phyloP scores from a whole-genome alignment of 1,140 invertebrate genomes.

The Macrobrachium rosenbergii region DNA sequence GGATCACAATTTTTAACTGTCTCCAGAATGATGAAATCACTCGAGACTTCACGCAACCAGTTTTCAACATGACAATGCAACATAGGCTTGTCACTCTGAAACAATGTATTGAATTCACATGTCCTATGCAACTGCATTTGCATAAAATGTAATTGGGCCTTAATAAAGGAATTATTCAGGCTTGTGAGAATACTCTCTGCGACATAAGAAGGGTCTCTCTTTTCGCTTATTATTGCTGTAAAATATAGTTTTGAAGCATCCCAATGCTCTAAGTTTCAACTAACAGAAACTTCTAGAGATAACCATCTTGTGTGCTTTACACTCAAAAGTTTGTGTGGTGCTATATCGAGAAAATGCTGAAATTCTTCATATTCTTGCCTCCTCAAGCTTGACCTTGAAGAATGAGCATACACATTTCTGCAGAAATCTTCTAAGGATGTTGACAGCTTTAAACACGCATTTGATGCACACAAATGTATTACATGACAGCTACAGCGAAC shows the following conservation, averaged over 20 bases:
- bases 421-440: too few relatives aligned
- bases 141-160: slow-evolving; percentile 19
- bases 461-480: too few relatives aligned
- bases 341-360: slow-evolving; percentile 15
- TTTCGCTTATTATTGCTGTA: slow-evolving; percentile 16
- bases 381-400: slow-evolving; percentile 15
- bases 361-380: slow-evolving; percentile 1
- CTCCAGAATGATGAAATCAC: too few relatives aligned
- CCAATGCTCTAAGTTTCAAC: not conserved
- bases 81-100: slow-evolving; percentile 29
- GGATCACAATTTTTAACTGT: too few relatives aligned
- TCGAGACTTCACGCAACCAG: too few relatives aligned
- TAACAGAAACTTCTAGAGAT: slow-evolving; percentile 23
- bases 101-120: slow-evolving; percentile 3
- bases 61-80: not conserved
- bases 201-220: slow-evolving; percentile 21
- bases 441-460: too few relatives aligned
- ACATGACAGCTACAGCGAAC: too few relatives aligned
- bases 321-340: slow-evolving; percentile 1
- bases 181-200: slow-evolving; percentile 10
- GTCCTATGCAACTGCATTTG: not conserved
- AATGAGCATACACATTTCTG: too few relatives aligned
- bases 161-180: slow-evolving; percentile 11
- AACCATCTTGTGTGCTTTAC: slow-evolving; percentile 13
- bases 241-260: slow-evolving; percentile 21